These are phyloP conservation scores for Apostichopus parvimensis DNA, from an alignment of 35 echinoderm and acorn worm species.

Conservation along the genomic window DNA sequence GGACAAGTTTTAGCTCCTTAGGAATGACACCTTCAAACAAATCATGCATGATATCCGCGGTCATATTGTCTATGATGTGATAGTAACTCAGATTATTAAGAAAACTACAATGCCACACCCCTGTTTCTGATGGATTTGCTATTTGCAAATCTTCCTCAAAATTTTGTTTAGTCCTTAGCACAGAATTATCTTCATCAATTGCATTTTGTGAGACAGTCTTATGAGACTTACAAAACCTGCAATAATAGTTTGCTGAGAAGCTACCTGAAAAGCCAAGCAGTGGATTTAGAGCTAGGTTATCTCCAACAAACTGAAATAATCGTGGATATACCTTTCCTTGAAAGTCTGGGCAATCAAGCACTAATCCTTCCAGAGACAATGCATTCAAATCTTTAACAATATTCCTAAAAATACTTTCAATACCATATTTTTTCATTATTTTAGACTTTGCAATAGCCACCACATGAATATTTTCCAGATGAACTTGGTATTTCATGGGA, in stretches of 20 bases:
- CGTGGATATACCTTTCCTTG: slow-evolving; percentile 39
- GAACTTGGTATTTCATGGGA: slow-evolving; percentile 40
- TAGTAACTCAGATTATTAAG: slow-evolving; percentile 64
- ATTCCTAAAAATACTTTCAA: slow-evolving; percentile 34
- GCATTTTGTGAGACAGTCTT: background rate
- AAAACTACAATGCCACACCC: slow-evolving; percentile 28
- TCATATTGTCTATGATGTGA: slow-evolving; percentile 57
- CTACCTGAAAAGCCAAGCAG: slow-evolving; percentile 43
- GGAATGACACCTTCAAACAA: slow-evolving; percentile 68
- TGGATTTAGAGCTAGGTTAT: slow-evolving; percentile 58
- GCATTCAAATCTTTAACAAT: slow-evolving; percentile 55
- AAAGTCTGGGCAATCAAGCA: slow-evolving; percentile 33
- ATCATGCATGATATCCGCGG: slow-evolving; percentile 75
- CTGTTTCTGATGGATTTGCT: slow-evolving; percentile 54
- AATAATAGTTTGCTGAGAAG: slow-evolving; percentile 60
- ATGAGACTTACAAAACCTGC: slow-evolving; percentile 58
- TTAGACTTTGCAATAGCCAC: slow-evolving; percentile 26
- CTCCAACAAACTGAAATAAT: slow-evolving; percentile 68
- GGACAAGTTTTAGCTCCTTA: slow-evolving; percentile 57
- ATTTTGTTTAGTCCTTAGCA: slow-evolving; percentile 27
- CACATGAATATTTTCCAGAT: slow-evolving; percentile 47
- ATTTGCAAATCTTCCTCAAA: slow-evolving; percentile 26
- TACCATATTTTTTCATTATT: slow-evolving; percentile 58
- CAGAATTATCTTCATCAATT: slow-evolving; percentile 41
- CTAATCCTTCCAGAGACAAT: slow-evolving; percentile 25